Conservation (phyloP, 2,113 vertebrate species). For the Physeter macrocephalus region DNA sequence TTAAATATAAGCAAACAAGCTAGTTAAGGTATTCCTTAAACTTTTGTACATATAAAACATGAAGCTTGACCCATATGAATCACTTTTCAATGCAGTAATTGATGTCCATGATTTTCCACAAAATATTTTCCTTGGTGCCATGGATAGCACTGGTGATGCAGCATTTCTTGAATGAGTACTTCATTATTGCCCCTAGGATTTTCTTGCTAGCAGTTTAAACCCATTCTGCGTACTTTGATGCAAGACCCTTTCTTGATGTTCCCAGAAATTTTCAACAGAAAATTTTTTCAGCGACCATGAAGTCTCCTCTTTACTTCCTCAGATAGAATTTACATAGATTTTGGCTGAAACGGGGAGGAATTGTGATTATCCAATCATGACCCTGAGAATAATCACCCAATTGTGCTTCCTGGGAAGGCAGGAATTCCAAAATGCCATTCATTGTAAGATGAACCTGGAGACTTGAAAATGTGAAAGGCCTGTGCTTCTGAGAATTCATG, state of each 20-base stretch:
- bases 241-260: not conserved
- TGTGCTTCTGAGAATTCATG: not conserved
- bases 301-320: not conserved
- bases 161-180: not conserved
- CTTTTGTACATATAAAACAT: not conserved
- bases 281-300: not conserved
- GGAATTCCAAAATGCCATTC: not conserved
- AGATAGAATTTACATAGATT: not conserved
- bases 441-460: not conserved
- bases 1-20: not conserved
- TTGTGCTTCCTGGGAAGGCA: not conserved
- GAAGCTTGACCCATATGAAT: not conserved
- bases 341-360: not conserved
- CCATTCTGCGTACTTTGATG: not conserved
- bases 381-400: not conserved
- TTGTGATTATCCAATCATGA: not conserved
- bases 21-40: not conserved
- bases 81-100: not conserved
- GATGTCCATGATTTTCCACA: not conserved
- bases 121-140: not conserved
- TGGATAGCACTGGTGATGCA: not conserved
- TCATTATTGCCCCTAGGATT: not conserved
- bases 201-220: not conserved
- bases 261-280: not conserved
- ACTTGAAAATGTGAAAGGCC: not conserved